Conservation (phyloP, 2,888 invertebrate genomes). For the Stenurella melanura region DNA sequence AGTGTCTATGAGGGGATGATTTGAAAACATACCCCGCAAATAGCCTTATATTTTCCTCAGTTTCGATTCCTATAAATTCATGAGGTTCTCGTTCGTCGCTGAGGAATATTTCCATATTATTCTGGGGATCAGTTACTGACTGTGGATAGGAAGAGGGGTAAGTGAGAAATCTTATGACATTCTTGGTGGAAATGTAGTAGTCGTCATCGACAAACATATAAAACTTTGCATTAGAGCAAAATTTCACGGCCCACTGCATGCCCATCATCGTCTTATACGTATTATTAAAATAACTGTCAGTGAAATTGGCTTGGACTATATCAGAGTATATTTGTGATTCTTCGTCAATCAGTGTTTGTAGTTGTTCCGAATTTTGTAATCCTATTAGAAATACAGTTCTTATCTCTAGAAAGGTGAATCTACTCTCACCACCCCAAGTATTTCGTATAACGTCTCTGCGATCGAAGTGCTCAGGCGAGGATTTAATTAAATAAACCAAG, state of each 20-base stretch:
- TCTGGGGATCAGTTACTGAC: conserved; percentile 76
- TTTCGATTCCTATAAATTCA: conserved; percentile 63
- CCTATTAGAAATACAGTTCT: conserved; percentile 88
- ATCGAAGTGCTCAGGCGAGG: conserved; percentile 82
- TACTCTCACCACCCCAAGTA: conserved; percentile 88
- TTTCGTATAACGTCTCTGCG: conserved; percentile 84
- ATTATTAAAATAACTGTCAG: conserved; percentile 91
- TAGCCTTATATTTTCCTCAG: conserved; percentile 75
- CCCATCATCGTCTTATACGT: conserved; percentile 95
- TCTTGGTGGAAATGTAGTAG: conserved; percentile 91
- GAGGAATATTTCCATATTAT: conserved; percentile 60
- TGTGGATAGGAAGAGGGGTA: conserved; percentile 82
- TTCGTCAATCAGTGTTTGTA: conserved; percentile 77
- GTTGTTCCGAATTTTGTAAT: conserved; percentile 71
- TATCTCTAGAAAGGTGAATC: conserved; percentile 86
- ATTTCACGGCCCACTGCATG: conserved; percentile 86
- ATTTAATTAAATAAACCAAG: conserved; percentile 88
- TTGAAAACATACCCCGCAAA: conserved; percentile 88
- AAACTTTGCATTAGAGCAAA: conserved; percentile 84
- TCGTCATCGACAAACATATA: conserved; percentile 95
- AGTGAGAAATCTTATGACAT: conserved; percentile 84
- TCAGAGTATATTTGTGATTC: conserved; percentile 85
- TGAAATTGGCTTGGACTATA: conserved; percentile 87
- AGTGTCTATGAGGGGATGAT: conserved; percentile 85
- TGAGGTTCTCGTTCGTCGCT: conserved; percentile 48